Evolutionary conservation across 2,888 invertebrate species (phyloP), one percentile per base, ranked within the genome.

Genomic region (Caenorhabditis japonica): DNA sequence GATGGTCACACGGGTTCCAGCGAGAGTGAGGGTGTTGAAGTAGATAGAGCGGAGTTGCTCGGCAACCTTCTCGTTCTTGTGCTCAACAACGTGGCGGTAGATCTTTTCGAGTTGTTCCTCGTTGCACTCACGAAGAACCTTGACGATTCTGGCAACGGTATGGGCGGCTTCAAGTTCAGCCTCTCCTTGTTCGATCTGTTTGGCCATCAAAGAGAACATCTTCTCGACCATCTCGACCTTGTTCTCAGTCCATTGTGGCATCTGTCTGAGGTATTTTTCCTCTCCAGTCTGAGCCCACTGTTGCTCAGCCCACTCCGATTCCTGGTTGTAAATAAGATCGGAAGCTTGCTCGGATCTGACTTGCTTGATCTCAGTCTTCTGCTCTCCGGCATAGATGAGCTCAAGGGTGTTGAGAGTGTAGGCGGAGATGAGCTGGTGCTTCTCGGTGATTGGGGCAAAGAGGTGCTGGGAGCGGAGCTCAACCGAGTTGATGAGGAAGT

Each of bases 381-480:
- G 55, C 39, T 70, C 71, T 58, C 72, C 76, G 39, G 76, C 68
- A 34, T 75, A 70, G 58, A 72, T 43, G 30, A 83, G 75, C 21
- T 73, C 66, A 17, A 83, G 53, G 10, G 52, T 75, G 74, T 79
- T 80, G 61, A 69, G 47, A 66, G 78, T 75, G 68, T 72, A 75
- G 64, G 76, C 68, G 17, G 66, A 46, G 39, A 76, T 43, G 39
- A 74, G 77, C 52, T 77, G 64, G 23, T 73, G 68, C 47, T 72
- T 55, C 60, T 70, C 66, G 59, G 72, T 49, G 69, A 72, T 30
- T 43, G 69, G 61, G 60, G 72, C 76, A 72, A 80, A 73, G 62
- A 77, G 64, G 69, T 85, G 82, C 64, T 85, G 80, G 25, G 85
- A 84, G 58, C 66, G 51, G 64, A 75, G 69, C 66, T 75, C 76